A percentile compares a stretch with the other conserved stretches of the same genome.
These are phyloP conservation scores for Papilio dardanus DNA, from an alignment of 1,140 invertebrate genomes.

Conservation along the genomic window DNA sequence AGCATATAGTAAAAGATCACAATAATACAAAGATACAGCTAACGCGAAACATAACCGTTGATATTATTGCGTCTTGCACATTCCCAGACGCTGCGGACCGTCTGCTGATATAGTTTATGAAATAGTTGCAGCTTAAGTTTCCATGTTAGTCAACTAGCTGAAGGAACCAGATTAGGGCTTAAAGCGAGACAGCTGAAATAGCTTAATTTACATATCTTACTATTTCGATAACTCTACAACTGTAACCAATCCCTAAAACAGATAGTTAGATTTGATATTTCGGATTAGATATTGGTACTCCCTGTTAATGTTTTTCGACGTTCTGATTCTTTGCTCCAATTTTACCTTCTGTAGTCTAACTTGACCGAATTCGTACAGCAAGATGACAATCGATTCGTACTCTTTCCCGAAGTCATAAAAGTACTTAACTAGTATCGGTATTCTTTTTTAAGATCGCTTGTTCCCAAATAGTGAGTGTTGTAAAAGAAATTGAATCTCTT, in stretches of 20 bases:
- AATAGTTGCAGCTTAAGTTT: slow-evolving; percentile 26
- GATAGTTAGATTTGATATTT: neutral
- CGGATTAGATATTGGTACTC: neutral
- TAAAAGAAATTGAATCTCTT: neutral
- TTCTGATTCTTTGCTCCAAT: neutral
- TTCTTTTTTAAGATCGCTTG: neutral
- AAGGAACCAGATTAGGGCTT: slow-evolving; percentile 11
- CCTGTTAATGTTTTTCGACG: neutral
- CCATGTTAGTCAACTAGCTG: slow-evolving; percentile 18
- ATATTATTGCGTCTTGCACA: neutral
- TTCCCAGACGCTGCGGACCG: slow-evolving; percentile 9
- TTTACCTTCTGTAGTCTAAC: neutral
- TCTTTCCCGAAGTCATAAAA: neutral
- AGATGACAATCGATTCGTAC: neutral
- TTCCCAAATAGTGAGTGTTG: neutral
- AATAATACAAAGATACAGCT: neutral
- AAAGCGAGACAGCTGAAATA: slow-evolving; percentile 25
- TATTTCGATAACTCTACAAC: neutral
- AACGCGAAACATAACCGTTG: neutral
- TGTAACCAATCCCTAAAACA: neutral
- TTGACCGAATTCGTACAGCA: neutral
- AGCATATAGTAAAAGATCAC: neutral
- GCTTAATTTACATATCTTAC: slow-evolving; percentile 1
- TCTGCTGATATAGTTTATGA: slow-evolving; percentile 23
- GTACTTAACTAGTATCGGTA: no score